A percentile compares a stretch with the other conserved stretches of the same genome.
Conservation (phyloP, 2,113 vertebrate genomes). For the Seriola dumerili region DNA sequence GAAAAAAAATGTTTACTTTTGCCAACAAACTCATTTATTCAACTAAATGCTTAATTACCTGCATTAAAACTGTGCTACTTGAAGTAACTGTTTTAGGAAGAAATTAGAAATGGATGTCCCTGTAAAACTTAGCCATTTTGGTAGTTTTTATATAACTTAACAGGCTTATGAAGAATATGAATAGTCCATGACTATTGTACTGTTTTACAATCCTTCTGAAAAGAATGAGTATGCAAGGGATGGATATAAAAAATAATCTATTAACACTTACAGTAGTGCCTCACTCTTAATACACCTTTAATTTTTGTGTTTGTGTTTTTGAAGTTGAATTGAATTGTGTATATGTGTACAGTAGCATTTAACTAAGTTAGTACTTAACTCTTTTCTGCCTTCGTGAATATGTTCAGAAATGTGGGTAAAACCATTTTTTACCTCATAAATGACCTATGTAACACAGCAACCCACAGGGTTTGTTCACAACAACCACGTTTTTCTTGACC, state of each 20-base stretch:
- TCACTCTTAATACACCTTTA: too few species aligned
- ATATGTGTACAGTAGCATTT: too few species aligned
- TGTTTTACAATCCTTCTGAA: background rate
- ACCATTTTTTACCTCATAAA: background rate
- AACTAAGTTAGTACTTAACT: too few species aligned
- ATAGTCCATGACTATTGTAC: background rate
- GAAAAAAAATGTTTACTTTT: background rate
- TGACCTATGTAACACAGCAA: background rate
- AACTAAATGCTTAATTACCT: background rate
- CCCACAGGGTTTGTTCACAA: background rate
- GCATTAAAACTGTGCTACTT: background rate
- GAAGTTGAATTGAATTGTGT: too few species aligned
- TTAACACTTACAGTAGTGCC: background rate
- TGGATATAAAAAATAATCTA: background rate
- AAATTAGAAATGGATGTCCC: background rate
- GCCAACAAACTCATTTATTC: background rate
- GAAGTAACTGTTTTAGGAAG: background rate
- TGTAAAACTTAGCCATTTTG: too few species aligned
- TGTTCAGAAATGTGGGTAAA: constrained; percentile 13
- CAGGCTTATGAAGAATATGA: too few species aligned
- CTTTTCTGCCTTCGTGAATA: background rate
- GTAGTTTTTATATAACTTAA: too few species aligned
- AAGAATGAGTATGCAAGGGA: background rate
- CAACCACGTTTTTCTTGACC: background rate
- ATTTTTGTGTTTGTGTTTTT: background rate